Base-by-base conservation (phyloP, 2,113 vertebrate species). In the Corythornis madagascariensis region DNA sequence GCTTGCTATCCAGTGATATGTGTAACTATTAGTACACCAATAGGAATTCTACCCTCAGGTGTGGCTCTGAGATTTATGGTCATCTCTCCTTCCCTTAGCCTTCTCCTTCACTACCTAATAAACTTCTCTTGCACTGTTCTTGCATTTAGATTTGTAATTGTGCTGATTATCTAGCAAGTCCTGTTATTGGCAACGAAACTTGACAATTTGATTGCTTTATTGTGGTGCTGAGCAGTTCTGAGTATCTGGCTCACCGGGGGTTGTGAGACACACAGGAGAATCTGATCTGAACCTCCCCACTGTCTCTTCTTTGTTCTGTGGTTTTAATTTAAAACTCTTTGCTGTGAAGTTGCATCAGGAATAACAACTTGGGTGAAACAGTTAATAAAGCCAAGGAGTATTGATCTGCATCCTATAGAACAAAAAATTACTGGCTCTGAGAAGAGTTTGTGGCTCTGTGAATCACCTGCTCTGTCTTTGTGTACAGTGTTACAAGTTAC, bases 171-270 rank as follows among this genome's bases (percentile, higher is more conserved):
- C 64, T 21, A 21, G 10, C 26, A 29, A 6, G 16, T 59, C 25
- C 28, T 26, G 56, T 38, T 60, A 2, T 0, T 38, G 60, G 33
- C n/a, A 40, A 0, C 0, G 16, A 10, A 3, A 31, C 4, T 15
- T 4, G 2, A 42, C 48, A 15, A 13, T 55, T 13, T 74, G 73
- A 21, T 84, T 63, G 56, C 69, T 43, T 28, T 38, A 13, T 28
- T 42, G 64, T 63, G 66, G 48, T 16, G 42, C 83, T 31, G 29
- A 67, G 42, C 38, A 0, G 64, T 61, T 21, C 53, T 2, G 63
- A 57, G 69, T 26, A 10, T 4, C 45, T 50, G 42, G 29, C 69
- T 50, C 24, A 3, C 10, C 15, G 69, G 31, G 14, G 33, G 24
- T 31, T 60, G 55, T 25, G 10, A 65, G 57, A 40, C 64, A 4